Base-by-base conservation (phyloP, 2,797 vertebrate species). In the Enteromius mattozi region DNA sequence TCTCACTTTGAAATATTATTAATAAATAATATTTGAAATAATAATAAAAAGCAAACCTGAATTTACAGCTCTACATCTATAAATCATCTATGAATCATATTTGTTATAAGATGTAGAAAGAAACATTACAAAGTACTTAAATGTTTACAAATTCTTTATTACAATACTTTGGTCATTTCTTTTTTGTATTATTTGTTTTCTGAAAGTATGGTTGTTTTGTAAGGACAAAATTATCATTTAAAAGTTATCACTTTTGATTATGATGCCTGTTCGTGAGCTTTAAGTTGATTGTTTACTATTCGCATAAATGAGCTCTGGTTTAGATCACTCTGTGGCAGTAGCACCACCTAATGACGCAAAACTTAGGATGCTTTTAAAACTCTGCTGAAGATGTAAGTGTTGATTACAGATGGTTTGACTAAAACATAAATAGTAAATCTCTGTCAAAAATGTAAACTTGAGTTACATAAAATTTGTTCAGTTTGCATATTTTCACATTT, bases 271-370 rank as follows among this genome's bases (percentile, higher is more conserved):
- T 66, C 63, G 9, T 35, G 16, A 35, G 30, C 27, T 17, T 65
- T 33, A 35, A 66, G 30, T 33, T 33, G 17, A 65, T 65, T 35
- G 30, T 35, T 66, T 66, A 30, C 30, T 66, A 9, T 9, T 66
- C 1, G 9, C 33, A 66, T 66, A 40, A 37, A 17, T 19, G 16
- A 37, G 30, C 12, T 78, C 35, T 83, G 47, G 45, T 42, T 83
- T 56, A 54, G 8, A 54, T 77, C 33, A 56, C 24, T 65, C 59
- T 69, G 82, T 78, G 63, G 35, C 74, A 56, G 74, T 17, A 56
- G 82, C 72, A 56, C 61, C 61, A 27, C 47, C 61, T 42, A 63
- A 82, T 49, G 61, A 76, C 16, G 45, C 72, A 76, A 54, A 83
- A n/a, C 56, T 0, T 65, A 3, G 0, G 0, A 63, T 6, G 6